phyloP scores from a whole-genome alignment of 2,888 invertebrate species.

The Brachypalpus laphriformis region DNA sequence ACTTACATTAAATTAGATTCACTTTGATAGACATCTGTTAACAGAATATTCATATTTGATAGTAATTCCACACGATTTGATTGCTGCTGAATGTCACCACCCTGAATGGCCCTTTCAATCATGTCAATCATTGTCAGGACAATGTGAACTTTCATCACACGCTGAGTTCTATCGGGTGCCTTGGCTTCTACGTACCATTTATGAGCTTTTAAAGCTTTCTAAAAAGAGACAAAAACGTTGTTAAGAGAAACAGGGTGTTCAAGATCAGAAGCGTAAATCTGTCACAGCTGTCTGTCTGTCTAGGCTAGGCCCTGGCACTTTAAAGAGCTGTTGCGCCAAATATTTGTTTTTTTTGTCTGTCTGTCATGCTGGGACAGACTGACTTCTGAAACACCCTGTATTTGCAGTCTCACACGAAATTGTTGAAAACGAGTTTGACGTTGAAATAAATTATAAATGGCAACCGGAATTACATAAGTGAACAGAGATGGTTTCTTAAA shows the following conservation, averaged over 20 bases:
- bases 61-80: conserved; percentile 50
- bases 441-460: conserved; percentile 54
- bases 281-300: too few relatives aligned
- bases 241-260: too few relatives aligned
- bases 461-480: conserved; percentile 51
- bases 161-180: conserved; percentile 24
- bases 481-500: conserved; percentile 41
- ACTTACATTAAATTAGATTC: conserved; percentile 53
- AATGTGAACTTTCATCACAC: conserved; percentile 57
- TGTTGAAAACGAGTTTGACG: not conserved
- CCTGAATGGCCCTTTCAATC: conserved; percentile 45
- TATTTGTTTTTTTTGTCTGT: too few relatives aligned
- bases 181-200: conserved; percentile 46
- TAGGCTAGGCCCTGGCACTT: too few relatives aligned
- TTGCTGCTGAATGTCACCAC: conserved; percentile 14
- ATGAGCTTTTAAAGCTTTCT: conserved; percentile 57
- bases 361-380: too few relatives aligned
- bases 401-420: conserved; percentile 24
- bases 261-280: too few relatives aligned
- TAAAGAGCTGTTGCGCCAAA: too few relatives aligned
- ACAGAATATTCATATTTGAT: conserved; percentile 36
- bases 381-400: not conserved
- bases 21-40: conserved; percentile 26
- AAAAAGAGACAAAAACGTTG: not conserved
- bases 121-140: conserved; percentile 55